Conservation (phyloP, 2,113 vertebrate genomes). For the Campylomormyrus numenius region DNA sequence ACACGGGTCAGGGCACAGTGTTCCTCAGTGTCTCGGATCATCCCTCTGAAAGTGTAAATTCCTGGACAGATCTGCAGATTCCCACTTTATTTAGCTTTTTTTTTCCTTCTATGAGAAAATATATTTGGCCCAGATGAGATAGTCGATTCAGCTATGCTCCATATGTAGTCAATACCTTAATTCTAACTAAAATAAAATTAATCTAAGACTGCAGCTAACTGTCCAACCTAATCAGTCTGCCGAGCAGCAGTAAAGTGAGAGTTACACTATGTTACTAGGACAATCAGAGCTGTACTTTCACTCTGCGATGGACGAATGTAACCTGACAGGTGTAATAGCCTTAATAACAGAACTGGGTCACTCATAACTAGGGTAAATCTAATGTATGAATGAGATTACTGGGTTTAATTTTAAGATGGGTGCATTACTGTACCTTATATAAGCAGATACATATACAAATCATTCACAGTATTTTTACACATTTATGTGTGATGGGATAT, state of each 20-base stretch:
- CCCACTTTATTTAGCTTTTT: neutral
- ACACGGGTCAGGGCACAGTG: neutral
- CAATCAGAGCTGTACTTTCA: neutral
- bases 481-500: neutral
- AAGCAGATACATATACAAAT: neutral
- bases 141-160: neutral
- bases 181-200: neutral
- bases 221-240: neutral
- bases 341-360: conserved; percentile 20
- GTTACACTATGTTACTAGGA: neutral
- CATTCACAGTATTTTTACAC: neutral
- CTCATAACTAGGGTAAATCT: neutral
- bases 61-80: neutral
- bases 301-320: neutral
- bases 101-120: neutral
- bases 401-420: neutral
- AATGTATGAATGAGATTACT: neutral
- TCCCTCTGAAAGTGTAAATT: neutral
- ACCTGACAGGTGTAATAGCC: conserved; percentile 20
- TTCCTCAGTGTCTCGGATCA: neutral
- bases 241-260: neutral
- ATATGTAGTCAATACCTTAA: neutral
- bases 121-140: neutral
- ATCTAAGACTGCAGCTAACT: neutral
- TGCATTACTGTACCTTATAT: neutral